phyloP scores from a whole-genome alignment of 2,113 vertebrate species.

The Chaetorhynchus papuensis region DNA sequence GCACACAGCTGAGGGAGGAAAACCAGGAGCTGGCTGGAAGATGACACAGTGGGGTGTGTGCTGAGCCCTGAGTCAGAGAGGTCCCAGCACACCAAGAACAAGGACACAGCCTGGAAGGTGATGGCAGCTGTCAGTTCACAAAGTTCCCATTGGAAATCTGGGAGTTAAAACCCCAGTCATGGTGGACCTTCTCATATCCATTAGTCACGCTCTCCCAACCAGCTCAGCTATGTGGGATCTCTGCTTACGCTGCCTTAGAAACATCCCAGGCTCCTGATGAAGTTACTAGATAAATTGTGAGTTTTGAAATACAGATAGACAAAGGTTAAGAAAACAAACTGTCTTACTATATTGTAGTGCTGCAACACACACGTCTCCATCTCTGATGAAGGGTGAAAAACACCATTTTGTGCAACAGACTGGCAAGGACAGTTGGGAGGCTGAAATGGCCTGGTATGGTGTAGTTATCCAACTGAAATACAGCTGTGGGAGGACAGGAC shows the following conservation, averaged over 20 bases:
- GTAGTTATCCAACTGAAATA: neutral
- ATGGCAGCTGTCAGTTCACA: neutral
- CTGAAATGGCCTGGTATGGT: neutral
- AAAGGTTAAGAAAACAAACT: conserved; percentile 46
- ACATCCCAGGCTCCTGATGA: conserved; percentile 1
- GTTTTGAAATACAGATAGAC: conserved; percentile 1
- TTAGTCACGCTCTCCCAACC: neutral
- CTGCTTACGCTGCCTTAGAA: neutral
- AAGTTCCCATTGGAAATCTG: neutral
- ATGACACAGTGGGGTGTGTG: accelerated
- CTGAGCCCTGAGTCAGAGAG: neutral
- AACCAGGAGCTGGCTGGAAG: neutral
- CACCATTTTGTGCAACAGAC: neutral
- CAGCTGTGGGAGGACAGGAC: neutral
- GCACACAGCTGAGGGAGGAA: neutral
- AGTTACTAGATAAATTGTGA: neutral
- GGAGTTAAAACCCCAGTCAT: neutral
- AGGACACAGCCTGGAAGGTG: neutral
- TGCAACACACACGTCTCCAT: neutral
- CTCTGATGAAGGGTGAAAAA: neutral
- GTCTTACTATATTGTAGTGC: neutral
- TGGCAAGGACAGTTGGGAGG: neutral
- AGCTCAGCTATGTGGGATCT: neutral
- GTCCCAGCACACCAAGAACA: neutral
- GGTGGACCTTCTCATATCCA: neutral